Evolutionary conservation across 2,888 invertebrate species (phyloP), one percentile per base, ranked within the genome.

Genomic region (Gortyna flavago): DNA sequence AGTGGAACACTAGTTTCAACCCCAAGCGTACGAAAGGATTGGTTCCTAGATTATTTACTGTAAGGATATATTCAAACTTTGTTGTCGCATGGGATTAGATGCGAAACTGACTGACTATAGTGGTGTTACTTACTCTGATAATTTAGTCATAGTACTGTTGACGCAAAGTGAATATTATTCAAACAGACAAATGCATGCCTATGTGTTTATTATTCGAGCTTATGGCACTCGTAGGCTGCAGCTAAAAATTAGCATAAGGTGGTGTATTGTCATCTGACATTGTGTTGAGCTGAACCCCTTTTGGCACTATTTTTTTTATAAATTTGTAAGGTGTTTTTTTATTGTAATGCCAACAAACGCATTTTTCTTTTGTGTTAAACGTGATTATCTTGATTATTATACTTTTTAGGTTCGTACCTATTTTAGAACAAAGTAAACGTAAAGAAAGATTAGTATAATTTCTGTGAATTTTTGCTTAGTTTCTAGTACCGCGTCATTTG

Each of bases 31-130:
- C 65, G 25, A 68, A 59, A 78, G 75, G 66, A 85, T 81, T 81
- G 69, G 69, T 81, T 74, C 61, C 35, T 85, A 76, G 81, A 85
- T 79, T 75, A 81, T 85, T 75, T 67, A 84, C 38, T 29, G 79
- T 68, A 74, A 64, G 67, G 44, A 71, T n/a, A 54, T 51, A 51
- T 74, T 48, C 51, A 68, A 79, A 82, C 54, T 71, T 82, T 71
- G 62, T 8, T 48, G 35, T 59, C 74, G 18, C 59, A 25, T n/a
- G 73, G 71, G 71, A 59, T 65, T 62, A 44, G n/a, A 57, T 48
- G 25, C 51, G 59, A 75, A 70, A 69, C 57, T 29, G 62, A 59
- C 57, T 29, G 51, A 59, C 72, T 48, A 13, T 35, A 70, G 83
- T 48, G 77, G 35, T 68, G 83, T 69, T 64, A 72, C 64, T 64